Base-by-base conservation (phyloP, 2,797 vertebrate genomes). In the Thripadectes ignobilis region DNA sequence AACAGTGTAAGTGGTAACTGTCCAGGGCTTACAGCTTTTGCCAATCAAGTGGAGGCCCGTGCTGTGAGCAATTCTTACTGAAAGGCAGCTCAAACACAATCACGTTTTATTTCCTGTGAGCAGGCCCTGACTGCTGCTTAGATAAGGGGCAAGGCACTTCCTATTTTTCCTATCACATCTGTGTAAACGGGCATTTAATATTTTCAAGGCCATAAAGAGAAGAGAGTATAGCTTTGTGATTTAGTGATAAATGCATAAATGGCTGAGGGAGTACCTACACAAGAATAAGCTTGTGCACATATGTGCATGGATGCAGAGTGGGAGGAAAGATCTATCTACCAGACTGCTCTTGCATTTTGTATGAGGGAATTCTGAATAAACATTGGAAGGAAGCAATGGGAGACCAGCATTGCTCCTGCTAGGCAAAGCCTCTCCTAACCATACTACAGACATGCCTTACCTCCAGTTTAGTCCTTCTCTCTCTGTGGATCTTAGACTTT, bases 1-100 rank as follows among this genome's bases (percentile, higher is more conserved):
- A 66, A n/a, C 1, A 2, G 5, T 0, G 0, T 66, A 73, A 67
- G 21, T 46, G 24, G 16, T 38, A 82, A 59, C 26, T 46, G 13
- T 34, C n/a, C 83, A 69, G 19, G 14, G 48, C 11, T 85, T 73
- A 65, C 2, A 69, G 29, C 43, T 85, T 74, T 89, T 91, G 38
- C 24, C 65, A 63, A 2, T 39, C 29, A 59, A 76, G 26, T 10
- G 22, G 39, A 92, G 12, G 23, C 5, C 45, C 57, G 8, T 21
- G 27, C 45, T 68, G 22, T 51, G 24, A 80, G 26, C 30, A 66
- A 24, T 75, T 92, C 55, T 58, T 15, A 38, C 45, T 8, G 2
- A 77, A 88, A 81, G 32, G 32, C 39, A 84, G 29, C 34, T 88
- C 45, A 77, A 69, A 83, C 21, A 55, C 6, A 66, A 36, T n/a